Base-by-base conservation (phyloP, 2,113 vertebrate genomes). In the Colius striatus region DNA sequence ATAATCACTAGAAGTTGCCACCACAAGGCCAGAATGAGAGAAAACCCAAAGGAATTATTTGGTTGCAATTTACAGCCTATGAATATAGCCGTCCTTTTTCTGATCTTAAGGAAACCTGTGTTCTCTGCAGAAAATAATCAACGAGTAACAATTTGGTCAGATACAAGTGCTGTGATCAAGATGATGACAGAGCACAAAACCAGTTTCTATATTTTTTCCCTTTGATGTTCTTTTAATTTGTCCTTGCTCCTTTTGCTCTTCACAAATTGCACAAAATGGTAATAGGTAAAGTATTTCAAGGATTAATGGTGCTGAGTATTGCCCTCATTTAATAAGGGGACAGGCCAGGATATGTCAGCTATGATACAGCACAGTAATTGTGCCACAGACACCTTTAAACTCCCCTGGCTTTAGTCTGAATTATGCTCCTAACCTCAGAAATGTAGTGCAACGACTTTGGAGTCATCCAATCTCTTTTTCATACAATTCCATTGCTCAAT, bases 211-310 rank as follows among this genome's bases (percentile, higher is more conserved):
- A 51, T 85, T 48, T 90, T 90, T 94, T 77, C 45, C 26, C 12
- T 75, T 67, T 55, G 30, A 45, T 25, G 27, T 5, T 30, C 15
- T 83, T 95, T 92, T 84, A 27, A 63, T 68, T 81, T 63, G 55
- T 68, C 57, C 65, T 96, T 84, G 47, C 20, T 94, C 65, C 30
- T 88, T 94, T 84, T 92, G 36, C 76, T 90, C 68, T 81, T 96
- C 60, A 80, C 30, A 87, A 67, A 78, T 87, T 54, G 62, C 21
- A 57, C 9, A 66, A 89, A 89, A 90, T 47, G 5, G n/a, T 55
- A 90, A 84, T 25, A 89, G 41, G 50, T 62, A 48, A 92, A 92
- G 29, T 50, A 72, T 75, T 93, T 86, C 47, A 71, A 79, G 45
- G 50, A 87, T 89, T 89, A 89, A 87, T 2, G 1, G 27, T 51